Evolutionary conservation across 2,888 invertebrate genomes (phyloP), one percentile per base, ranked within the genome.

Genomic region (Hypolimnas misippus): DNA sequence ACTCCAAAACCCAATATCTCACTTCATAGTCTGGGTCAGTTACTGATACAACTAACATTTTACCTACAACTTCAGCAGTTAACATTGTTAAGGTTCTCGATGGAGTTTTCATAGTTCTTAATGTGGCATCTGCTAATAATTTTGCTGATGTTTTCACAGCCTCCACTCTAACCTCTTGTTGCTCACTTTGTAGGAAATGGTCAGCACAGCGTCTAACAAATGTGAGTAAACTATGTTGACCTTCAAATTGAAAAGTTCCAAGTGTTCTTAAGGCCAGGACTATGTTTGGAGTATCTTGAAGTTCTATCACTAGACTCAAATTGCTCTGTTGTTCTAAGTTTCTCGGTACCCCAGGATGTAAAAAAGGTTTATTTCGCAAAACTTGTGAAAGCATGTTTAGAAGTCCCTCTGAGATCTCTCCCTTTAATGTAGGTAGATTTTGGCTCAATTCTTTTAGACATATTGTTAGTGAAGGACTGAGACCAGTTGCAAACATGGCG

Each of bases 21-120:
- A 99, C 98, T 84, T 98, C 98, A 42, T 98, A 95, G 83, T 99
- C 99, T 81, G 96, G 96, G 84, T 99, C 99, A 3, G 98, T 98
- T 55, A 99, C 97, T 42, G 98, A 98, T 4, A 98, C 98, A 40
- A 97, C 95, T 1, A 99, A 89, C 38, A 99, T 92, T 80, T 98
- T 97, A 55, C 96, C 96, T 16, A 99, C 93, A 3, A 99, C 98
- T 80, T 97, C 96, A 6, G 98, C 97, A 12, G 91, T 91, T 0
- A 98, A 96, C 71, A 95, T 95, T 38, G 97, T 97, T 0, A 99
- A 95, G 0, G 98, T 97, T 75, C 96, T 96, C 2, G 97, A 96
- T 35, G 95, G 95, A 65, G 94, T 94, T 70, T 93, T 93, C 64
- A 78, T 84, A 4, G 93, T 92, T 64, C 92, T 89, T 64, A 94